These are phyloP conservation scores for Myotis pilosus DNA, from an alignment of 2,797 vertebrate species.

Conservation along the genomic window DNA sequence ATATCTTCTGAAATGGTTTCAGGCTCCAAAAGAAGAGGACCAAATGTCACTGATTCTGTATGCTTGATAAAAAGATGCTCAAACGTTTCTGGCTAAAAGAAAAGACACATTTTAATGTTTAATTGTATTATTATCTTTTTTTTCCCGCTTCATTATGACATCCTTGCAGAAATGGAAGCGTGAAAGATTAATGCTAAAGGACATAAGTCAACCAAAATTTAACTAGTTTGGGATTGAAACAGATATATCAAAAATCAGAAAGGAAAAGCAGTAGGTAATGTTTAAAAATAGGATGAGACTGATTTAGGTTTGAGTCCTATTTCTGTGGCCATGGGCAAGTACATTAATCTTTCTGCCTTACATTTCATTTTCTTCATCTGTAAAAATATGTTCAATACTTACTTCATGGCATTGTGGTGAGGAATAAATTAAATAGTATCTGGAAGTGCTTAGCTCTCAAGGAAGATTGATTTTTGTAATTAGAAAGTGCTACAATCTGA, in stretches of 20 bases:
- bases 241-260: background rate
- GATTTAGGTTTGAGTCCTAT: background rate
- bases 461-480: background rate
- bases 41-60: conserved; percentile 84
- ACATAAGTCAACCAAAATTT: background rate
- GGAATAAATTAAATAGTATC: background rate
- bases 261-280: background rate
- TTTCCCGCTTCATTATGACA: background rate
- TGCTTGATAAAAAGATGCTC: conserved; percentile 89
- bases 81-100: conserved; percentile 89
- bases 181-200: conserved; percentile 5
- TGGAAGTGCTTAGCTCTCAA: background rate
- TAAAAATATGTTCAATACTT: background rate
- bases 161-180: background rate
- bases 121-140: background rate
- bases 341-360: background rate
- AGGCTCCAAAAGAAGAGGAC: conserved; percentile 89
- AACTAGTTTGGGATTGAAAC: background rate
- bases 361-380: background rate
- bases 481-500: conserved; percentile 1
- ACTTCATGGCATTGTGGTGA: background rate
- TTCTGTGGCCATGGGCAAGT: background rate
- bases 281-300: background rate
- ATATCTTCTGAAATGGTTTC: conserved; percentile 91
- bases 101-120: conserved; percentile 79